Conservation (phyloP, 1,140 invertebrate species). For the Druon quercuslanigerum region DNA sequence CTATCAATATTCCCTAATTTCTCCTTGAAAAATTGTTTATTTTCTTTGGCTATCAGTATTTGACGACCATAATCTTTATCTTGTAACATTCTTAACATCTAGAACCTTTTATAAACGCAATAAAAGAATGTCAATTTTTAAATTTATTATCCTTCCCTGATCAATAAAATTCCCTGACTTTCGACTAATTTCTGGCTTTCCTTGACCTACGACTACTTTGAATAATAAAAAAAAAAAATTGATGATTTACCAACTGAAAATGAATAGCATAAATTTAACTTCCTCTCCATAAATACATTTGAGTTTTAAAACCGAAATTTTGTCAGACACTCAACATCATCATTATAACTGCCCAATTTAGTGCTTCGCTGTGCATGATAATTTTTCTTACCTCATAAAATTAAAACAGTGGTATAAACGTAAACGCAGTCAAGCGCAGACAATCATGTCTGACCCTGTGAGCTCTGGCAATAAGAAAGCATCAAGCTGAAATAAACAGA, state of each 20-base stretch:
- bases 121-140: too few relatives aligned
- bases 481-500: not conserved
- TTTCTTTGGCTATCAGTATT: too few relatives aligned
- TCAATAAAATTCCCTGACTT: too few relatives aligned
- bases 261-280: not conserved
- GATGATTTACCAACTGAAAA: not conserved
- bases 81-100: too few relatives aligned
- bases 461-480: conserved; percentile 14
- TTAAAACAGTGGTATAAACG: not conserved
- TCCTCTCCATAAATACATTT: conserved; percentile 17
- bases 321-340: not conserved
- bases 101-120: too few relatives aligned
- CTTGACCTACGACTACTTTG: too few relatives aligned
- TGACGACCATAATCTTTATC: too few relatives aligned
- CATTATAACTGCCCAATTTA: conserved; percentile 22
- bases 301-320: not conserved
- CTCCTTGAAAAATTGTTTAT: too few relatives aligned
- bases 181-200: too few relatives aligned
- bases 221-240: not conserved
- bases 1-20: too few relatives aligned
- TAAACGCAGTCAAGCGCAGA: not conserved
- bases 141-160: too few relatives aligned
- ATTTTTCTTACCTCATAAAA: conserved; percentile 16
- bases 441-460: conserved; percentile 7
- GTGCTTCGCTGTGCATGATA: conserved; percentile 24